Evolutionary conservation across 2,797 vertebrate genomes (phyloP).

Genomic region (Ptychadena robeensis): DNA sequence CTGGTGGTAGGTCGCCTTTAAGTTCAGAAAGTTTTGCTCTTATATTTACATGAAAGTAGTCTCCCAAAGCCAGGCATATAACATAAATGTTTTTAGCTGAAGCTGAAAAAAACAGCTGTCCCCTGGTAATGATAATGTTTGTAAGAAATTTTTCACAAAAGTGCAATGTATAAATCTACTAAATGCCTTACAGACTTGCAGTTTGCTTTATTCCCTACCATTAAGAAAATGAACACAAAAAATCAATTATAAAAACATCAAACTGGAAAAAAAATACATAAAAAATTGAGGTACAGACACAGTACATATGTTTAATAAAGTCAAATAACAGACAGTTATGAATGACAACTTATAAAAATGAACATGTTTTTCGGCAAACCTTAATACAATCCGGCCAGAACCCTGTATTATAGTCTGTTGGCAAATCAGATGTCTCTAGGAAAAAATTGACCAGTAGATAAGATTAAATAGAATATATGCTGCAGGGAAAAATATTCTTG

Average conservation of each 20-base stretch:
- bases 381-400: background rate
- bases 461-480: slow-evolving; percentile 90
- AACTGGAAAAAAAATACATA: slow-evolving; percentile 1
- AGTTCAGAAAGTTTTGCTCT: too few species aligned
- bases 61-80: too few species aligned
- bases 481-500: slow-evolving; percentile 87
- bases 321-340: slow-evolving; percentile 4
- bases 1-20: too few species aligned
- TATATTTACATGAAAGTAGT: too few species aligned
- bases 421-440: slow-evolving; percentile 68
- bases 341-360: slow-evolving; percentile 28
- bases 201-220: background rate
- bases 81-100: background rate
- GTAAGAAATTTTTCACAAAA: background rate
- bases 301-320: slow-evolving; percentile 10
- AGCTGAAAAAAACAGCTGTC: background rate
- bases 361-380: background rate
- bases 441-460: slow-evolving; percentile 95
- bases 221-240: slow-evolving; percentile 18
- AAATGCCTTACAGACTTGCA: background rate
- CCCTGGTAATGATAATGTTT: background rate
- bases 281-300: slow-evolving; percentile 14
- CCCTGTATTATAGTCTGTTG: slow-evolving; percentile 47
- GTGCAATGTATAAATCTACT: slow-evolving; percentile 2
- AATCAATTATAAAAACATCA: background rate